phyloP scores from a whole-genome alignment of 2,797 vertebrate genomes.

The Erpetoichthys calabaricus region DNA sequence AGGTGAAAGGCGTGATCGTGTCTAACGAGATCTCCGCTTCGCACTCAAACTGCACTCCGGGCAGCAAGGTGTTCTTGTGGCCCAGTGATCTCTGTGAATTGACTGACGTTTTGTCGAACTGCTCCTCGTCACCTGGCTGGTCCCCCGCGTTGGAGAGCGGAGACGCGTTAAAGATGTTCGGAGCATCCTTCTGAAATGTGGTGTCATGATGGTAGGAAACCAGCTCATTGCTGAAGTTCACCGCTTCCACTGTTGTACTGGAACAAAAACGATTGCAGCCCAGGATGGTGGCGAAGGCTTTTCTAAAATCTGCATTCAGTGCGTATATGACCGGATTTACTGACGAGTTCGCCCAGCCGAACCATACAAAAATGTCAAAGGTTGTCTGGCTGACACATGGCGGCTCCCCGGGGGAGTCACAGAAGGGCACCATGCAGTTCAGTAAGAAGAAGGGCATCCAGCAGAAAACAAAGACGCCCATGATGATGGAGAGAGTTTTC shows the following conservation, averaged over 20 bases:
- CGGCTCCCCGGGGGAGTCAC: conserved; percentile 23
- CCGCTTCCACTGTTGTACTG: conserved; percentile 35
- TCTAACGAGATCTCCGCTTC: conserved; percentile 38
- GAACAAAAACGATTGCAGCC: conserved; percentile 46
- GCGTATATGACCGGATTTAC: conserved; percentile 59
- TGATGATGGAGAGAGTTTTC: conserved; percentile 56
- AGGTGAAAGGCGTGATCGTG: conserved; percentile 37
- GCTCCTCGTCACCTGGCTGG: background rate
- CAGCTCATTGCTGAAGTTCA: conserved; percentile 58
- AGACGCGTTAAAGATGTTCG: conserved; percentile 25
- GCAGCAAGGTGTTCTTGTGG: conserved; percentile 27
- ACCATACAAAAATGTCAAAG: conserved; percentile 57
- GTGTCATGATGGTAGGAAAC: conserved; percentile 57
- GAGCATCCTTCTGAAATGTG: conserved; percentile 41
- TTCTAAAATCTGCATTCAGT: conserved; percentile 57
- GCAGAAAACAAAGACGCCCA: conserved; percentile 60
- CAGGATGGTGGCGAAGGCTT: conserved; percentile 51
- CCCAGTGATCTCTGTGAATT: conserved; percentile 23
- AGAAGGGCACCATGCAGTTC: conserved; percentile 60
- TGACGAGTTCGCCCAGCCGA: conserved; percentile 65
- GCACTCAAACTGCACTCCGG: conserved; percentile 32
- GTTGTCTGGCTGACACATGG: conserved; percentile 50
- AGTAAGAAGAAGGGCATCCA: conserved; percentile 67
- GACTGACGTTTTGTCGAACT: conserved; percentile 31
- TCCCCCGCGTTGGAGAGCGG: conserved; percentile 12